Percentiles rank a stretch among this genome's conserved stretches.
phyloP scores from a whole-genome alignment of 1,140 invertebrate genomes.

The Adoxophyes honmai region DNA sequence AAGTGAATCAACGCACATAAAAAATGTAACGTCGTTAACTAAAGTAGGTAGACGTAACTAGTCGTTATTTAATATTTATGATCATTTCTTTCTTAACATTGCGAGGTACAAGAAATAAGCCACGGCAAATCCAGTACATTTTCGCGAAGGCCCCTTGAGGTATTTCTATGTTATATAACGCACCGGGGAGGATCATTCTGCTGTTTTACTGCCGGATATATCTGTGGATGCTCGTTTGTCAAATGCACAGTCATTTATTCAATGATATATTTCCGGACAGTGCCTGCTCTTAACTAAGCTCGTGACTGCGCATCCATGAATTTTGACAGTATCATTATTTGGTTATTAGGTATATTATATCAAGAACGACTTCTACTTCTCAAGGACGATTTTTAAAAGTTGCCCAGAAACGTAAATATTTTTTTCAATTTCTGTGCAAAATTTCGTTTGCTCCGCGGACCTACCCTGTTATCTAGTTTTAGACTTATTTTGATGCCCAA shows the following conservation, averaged over 20 bases:
- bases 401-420: too few species aligned
- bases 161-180: slow-evolving; percentile 72
- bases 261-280: slow-evolving; percentile 63
- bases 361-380: too few species aligned
- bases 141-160: slow-evolving; percentile 52
- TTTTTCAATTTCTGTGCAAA: too few species aligned
- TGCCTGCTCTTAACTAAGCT: slow-evolving; percentile 50
- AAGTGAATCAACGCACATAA: not conserved
- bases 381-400: too few species aligned
- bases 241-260: slow-evolving; percentile 75
- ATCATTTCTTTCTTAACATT: slow-evolving; percentile 14
- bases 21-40: not conserved
- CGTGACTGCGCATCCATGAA: too few species aligned
- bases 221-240: slow-evolving; percentile 73
- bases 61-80: slow-evolving; percentile 15
- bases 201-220: slow-evolving; percentile 68
- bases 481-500: too few species aligned
- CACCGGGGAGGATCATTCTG: slow-evolving; percentile 71
- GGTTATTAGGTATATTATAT: too few species aligned
- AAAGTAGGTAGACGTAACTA: slow-evolving; percentile 1
- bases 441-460: too few species aligned
- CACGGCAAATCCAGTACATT: slow-evolving; percentile 62
- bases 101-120: slow-evolving; percentile 31
- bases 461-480: too few species aligned
- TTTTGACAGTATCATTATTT: too few species aligned